Evolutionary conservation across 2,113 vertebrate species (phyloP).

Genomic region (Nesogale talazaci): DNA sequence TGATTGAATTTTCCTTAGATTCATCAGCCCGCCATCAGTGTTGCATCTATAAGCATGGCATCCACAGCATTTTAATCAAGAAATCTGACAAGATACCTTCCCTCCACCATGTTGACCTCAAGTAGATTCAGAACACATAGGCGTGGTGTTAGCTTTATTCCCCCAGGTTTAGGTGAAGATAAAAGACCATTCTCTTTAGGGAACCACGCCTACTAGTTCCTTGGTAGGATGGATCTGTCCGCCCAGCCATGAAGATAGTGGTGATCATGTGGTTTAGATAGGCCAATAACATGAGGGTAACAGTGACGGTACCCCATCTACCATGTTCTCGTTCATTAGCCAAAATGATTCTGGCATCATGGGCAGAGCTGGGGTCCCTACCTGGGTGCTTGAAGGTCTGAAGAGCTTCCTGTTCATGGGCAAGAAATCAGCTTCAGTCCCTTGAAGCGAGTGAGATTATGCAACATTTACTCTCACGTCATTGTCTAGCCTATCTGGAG

Average conservation of each 20-base stretch:
- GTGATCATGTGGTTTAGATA: neutral
- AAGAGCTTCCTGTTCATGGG: neutral
- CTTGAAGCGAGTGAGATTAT: neutral
- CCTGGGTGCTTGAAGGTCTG: neutral
- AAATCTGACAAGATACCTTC: conserved; percentile 69
- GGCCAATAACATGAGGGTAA: neutral
- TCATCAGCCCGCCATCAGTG: conserved; percentile 78
- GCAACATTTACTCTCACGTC: neutral
- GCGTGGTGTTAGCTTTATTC: neutral
- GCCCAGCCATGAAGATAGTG: neutral
- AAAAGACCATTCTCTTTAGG: neutral
- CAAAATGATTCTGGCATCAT: neutral
- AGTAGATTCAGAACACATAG: conserved; percentile 25
- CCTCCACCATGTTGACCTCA: conserved; percentile 70
- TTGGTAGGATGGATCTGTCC: neutral
- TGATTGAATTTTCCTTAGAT: conserved; percentile 80
- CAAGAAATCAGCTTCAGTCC: neutral
- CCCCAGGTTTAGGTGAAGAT: conserved; percentile 6
- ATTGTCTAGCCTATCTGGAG: neutral
- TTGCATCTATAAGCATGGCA: conserved; percentile 82
- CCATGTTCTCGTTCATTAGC: neutral
- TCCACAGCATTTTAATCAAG: conserved; percentile 82
- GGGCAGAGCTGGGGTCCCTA: neutral
- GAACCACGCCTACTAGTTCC: conserved; percentile 2
- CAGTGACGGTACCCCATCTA: neutral